These are phyloP conservation scores for Eretmochelys imbricata DNA, from an alignment of 2,113 vertebrate genomes.

Conservation along the genomic window DNA sequence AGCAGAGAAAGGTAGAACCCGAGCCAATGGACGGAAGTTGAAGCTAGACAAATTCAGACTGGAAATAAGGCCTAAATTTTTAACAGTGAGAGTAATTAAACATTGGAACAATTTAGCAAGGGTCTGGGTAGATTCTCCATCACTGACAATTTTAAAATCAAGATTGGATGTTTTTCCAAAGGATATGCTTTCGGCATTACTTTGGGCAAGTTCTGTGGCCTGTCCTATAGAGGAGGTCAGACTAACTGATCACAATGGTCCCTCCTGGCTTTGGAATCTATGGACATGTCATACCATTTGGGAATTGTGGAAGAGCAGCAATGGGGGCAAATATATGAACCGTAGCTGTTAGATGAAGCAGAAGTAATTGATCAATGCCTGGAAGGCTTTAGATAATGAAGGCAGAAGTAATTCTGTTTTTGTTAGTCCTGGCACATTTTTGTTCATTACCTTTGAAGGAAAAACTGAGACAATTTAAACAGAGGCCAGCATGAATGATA, in stretches of 20 bases:
- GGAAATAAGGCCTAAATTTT: not conserved
- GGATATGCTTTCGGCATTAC: not conserved
- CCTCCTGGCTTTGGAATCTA: not conserved
- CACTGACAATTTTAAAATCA: not conserved
- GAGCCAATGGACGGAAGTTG: not conserved
- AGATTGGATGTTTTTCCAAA: not conserved
- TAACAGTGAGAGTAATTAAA: not conserved
- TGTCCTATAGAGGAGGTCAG: not conserved
- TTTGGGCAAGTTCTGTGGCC: not conserved
- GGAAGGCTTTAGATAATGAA: not conserved
- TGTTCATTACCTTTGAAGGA: slow-evolving; percentile 2
- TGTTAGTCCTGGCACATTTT: slow-evolving; percentile 10
- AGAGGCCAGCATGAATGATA: not conserved
- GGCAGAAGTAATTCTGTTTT: not conserved
- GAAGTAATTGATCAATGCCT: not conserved
- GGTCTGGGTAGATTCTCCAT: not conserved
- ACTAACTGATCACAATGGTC: not conserved
- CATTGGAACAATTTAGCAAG: not conserved
- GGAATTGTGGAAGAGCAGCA: not conserved
- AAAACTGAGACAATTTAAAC: slow-evolving; percentile 30
- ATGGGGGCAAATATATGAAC: not conserved
- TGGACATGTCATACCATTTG: not conserved
- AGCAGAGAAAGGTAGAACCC: not conserved
- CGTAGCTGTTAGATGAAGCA: not conserved
- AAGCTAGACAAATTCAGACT: not conserved